These are phyloP conservation scores for Falco biarmicus DNA, from an alignment of 2,797 vertebrate species.

Conservation along the genomic window DNA sequence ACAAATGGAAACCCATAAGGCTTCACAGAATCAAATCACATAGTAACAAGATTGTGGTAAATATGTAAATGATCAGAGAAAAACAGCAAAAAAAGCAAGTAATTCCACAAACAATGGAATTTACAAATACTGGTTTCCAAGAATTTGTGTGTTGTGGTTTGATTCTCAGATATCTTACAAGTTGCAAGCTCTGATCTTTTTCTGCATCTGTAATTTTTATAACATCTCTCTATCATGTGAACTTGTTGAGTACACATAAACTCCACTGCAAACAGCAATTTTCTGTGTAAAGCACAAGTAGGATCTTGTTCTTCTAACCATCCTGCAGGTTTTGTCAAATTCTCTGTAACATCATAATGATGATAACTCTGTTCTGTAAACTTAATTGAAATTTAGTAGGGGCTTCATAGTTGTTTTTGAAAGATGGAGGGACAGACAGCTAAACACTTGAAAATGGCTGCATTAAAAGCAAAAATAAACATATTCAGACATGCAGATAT, in stretches of 20 bases:
- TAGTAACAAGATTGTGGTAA: background rate
- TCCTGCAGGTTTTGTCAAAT: background rate
- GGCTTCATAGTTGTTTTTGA: background rate
- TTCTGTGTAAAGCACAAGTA: accelerated
- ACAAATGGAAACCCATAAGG: background rate
- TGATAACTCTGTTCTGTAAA: background rate
- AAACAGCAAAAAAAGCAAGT: background rate
- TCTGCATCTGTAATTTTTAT: background rate
- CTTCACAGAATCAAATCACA: background rate
- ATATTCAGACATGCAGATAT: background rate
- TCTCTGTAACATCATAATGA: background rate
- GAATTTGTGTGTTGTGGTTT: background rate
- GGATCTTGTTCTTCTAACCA: background rate
- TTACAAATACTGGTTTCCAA: background rate
- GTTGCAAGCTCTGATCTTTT: slow-evolving; percentile 1
- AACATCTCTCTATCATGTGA: background rate
- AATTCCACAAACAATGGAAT: background rate
- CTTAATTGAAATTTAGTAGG: background rate
- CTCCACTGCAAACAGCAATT: background rate
- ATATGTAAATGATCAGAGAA: background rate
- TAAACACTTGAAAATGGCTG: background rate
- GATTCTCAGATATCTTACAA: slow-evolving; percentile 20
- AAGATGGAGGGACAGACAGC: background rate
- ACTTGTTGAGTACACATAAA: background rate
- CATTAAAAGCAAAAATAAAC: background rate